Evolutionary conservation across 2,888 invertebrate genomes (phyloP).

Genomic region (Baronia brevicornis): DNA sequence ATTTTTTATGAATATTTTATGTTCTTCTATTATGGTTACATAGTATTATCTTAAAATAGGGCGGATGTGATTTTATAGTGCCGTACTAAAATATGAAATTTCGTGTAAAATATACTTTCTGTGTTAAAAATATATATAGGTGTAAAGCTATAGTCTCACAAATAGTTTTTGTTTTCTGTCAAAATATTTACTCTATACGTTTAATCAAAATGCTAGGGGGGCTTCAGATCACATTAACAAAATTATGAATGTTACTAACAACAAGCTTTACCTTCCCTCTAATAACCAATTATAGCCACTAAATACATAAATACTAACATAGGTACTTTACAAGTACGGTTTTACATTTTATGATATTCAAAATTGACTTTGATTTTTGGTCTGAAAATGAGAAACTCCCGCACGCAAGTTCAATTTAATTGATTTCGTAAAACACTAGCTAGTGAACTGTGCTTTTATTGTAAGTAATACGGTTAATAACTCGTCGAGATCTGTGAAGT

Average conservation of each 20-base stretch:
- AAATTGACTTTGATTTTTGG: constrained; percentile 70
- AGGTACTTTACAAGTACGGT: constrained; percentile 49
- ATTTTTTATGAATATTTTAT: constrained; percentile 9
- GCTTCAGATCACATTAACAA: constrained; percentile 74
- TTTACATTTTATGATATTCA: constrained; percentile 52
- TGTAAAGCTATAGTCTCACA: constrained; percentile 29
- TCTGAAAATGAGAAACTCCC: constrained; percentile 50
- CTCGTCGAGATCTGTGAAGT: constrained; percentile 12
- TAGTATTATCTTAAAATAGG: constrained; percentile 63
- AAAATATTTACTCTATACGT: constrained; percentile 8
- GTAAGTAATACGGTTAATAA: constrained; percentile 9
- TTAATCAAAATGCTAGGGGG: constrained; percentile 23
- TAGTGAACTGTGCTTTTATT: not conserved
- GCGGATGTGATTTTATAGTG: constrained; percentile 61
- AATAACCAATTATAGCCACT: constrained; percentile 48
- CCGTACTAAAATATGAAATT: constrained; percentile 58
- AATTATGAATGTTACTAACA: constrained; percentile 49
- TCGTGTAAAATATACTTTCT: constrained; percentile 47
- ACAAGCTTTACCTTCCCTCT: constrained; percentile 44
- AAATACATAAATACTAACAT: constrained; percentile 44
- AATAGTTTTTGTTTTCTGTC: constrained; percentile 10
- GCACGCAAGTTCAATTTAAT: constrained; percentile 22
- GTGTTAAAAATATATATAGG: constrained; percentile 22
- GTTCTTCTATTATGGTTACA: constrained; percentile 25
- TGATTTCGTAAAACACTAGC: constrained; percentile 12